Base-by-base conservation (phyloP, 2,113 vertebrate species). In the Henicopernis longicauda region DNA sequence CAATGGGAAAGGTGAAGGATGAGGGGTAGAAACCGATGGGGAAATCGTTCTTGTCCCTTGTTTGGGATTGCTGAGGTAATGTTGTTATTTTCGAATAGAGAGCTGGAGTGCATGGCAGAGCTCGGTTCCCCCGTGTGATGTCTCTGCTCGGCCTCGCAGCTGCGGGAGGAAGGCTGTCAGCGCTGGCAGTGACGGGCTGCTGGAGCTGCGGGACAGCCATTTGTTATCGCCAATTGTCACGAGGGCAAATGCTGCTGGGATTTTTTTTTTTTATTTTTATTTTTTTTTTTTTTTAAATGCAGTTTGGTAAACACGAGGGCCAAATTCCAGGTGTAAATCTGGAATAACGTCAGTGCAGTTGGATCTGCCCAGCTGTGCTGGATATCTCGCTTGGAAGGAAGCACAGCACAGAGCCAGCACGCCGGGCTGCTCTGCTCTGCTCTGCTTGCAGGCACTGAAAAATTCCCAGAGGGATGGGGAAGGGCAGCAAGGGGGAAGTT, bases 401-500 rank as follows among this genome's bases (percentile, higher is more conserved):
- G 49, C 36, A 1, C 4, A 9, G 67, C 23, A 18, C 15, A 3
- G 59, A 52, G 40, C 62, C 3, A 10, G 57, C 31, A 8, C 3
- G 5, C 15, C 0, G 0, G 17, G 45, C 36, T 59, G 71, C 54
- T 79, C 27, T 1, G 2, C 54, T 79, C 27, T 1, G 2, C 50
- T 32, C 63, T 3, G 10, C 44, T 36, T 16, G 59, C 57, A 31
- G 52, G 13, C 52, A 3, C 47, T 12, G 55, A 34, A 20, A 3
- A 52, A 38, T 63, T 40, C 18, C 54, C 31, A 3, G 50, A 25
- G 66, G 80, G 50, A 23, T 21, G 42, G 40, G 34, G 26, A 82
- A 34, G n/a, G 74, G 27, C 57, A 10, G 40, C 57, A 36, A 27
- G 21, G 34, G 27, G 21, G n/a, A 32, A 40, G 62, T 29, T 47